Base-by-base conservation (phyloP, 2,113 vertebrate species). In the Xyliphius kryptos region DNA sequence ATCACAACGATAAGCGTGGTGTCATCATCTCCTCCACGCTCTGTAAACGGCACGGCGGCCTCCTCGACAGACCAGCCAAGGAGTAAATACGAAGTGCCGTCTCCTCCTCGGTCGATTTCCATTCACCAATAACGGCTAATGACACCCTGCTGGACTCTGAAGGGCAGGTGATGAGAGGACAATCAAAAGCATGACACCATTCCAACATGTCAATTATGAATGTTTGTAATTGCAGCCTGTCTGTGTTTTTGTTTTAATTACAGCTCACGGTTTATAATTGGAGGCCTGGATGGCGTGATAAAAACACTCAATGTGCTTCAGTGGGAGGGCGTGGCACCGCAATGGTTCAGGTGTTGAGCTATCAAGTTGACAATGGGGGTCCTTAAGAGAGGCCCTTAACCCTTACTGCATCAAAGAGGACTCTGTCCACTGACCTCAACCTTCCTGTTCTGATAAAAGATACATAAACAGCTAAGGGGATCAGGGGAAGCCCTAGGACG, bases 41-140 rank as follows among this genome's bases (percentile, higher is more conserved):
- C 56, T 16, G 44, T 17, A 20, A 49, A 49, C 52, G 9, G 17
- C 51, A 16, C 17, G 14, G 2, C 21, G 13, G 26, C 50, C 5
- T 16, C 56, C 38, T 51, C 70, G 66, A 71, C 68, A 20, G 71
- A 71, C 49, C 22, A 55, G 69, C 70, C 55, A 7, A 56, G 64
- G 63, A 48, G 44, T 72, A 57, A 58, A 73, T 69, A 71, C 73
- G 70, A 63, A 63, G 68, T 61, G 56, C 61, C 26, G 63, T 69
- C 68, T 61, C 61, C 53, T 65, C 50, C 43, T 64, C 50, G 41
- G 55, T 47, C 38, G 48, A 49, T 49, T 63, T 44, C 41, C 46
- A 58, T n/a, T 17, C 58, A 44, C 62, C 59, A 55, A 63, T 67
- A 66, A 67, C 36, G 51, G 20, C 63, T 71, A 70, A 74, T 76